A percentile compares a stretch with the other conserved stretches of the same genome.
phyloP scores from a whole-genome alignment of 2,888 invertebrate genomes.

The Blastobasis adustella region DNA sequence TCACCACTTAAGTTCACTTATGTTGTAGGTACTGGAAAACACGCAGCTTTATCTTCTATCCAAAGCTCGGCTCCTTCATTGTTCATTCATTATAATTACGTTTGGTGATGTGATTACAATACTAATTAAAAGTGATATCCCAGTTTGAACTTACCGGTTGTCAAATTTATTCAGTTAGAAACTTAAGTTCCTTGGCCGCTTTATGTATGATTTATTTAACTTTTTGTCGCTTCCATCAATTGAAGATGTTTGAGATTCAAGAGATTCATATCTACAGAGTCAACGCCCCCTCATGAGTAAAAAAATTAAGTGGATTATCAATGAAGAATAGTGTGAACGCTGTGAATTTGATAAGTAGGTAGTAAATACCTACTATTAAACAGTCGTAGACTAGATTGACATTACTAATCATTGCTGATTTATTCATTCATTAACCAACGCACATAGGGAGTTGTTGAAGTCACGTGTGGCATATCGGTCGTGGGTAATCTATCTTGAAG shows the following conservation, averaged over 20 bases:
- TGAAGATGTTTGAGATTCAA: neutral
- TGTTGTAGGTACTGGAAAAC: slow-evolving; percentile 23
- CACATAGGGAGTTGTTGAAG: too few species aligned
- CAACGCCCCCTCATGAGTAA: neutral
- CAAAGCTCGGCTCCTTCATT: slow-evolving; percentile 22
- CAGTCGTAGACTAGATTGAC: too few species aligned
- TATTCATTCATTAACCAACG: too few species aligned
- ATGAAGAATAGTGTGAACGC: too few species aligned
- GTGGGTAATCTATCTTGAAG: neutral
- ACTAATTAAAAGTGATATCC: slow-evolving; percentile 13
- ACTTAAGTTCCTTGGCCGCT: slow-evolving; percentile 5
- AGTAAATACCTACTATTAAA: too few species aligned
- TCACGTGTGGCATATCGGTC: neutral
- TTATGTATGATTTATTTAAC: neutral
- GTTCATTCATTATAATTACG: slow-evolving; percentile 2
- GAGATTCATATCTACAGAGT: neutral
- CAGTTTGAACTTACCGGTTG: neutral
- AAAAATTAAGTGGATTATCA: too few species aligned
- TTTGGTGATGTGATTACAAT: slow-evolving; percentile 17
- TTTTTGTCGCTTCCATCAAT: too few species aligned
- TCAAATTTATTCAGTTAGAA: slow-evolving; percentile 5
- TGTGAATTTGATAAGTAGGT: too few species aligned
- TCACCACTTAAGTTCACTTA: slow-evolving; percentile 10
- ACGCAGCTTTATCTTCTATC: slow-evolving; percentile 21
- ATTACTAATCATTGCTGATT: too few species aligned